These are phyloP conservation scores for Dinocampus coccinellae DNA, from an alignment of 2,888 invertebrate genomes.

Conservation along the genomic window DNA sequence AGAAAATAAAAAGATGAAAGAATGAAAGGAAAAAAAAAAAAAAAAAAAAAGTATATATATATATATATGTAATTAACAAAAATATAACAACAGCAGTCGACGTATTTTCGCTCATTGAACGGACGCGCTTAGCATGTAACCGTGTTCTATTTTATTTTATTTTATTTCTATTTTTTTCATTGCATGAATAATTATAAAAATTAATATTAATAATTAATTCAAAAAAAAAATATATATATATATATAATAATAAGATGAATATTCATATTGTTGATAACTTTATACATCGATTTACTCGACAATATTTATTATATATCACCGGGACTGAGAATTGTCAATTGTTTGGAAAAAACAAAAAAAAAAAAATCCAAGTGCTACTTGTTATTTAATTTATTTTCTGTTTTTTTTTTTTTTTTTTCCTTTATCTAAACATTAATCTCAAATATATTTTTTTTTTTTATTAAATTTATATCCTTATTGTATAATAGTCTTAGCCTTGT, in stretches of 20 bases:
- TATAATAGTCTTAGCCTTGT: conserved; percentile 27
- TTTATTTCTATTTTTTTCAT: conserved; percentile 50
- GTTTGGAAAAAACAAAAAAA: too few relatives aligned
- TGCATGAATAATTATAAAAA: conserved; percentile 51
- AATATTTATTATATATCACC: conserved; percentile 47
- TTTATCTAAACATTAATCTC: conserved; percentile 28
- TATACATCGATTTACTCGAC: conserved; percentile 54
- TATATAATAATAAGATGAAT: conserved; percentile 36
- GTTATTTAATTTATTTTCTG: conserved; percentile 13
- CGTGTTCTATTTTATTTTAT: conserved; percentile 50
- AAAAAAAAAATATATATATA: conserved; percentile 45
- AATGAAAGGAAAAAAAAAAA: too few relatives aligned
- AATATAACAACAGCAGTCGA: conserved; percentile 67
- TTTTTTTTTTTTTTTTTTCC: conserved; percentile 17
- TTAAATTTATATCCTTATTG: background rate
- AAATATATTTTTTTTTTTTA: too few relatives aligned
- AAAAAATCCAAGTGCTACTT: conserved; percentile 38
- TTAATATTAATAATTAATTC: conserved; percentile 26
- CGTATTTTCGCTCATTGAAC: conserved; percentile 54
- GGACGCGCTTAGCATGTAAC: conserved; percentile 51
- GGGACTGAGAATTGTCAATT: conserved; percentile 39
- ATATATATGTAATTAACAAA: too few relatives aligned
- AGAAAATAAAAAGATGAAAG: too few relatives aligned
- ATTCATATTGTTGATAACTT: conserved; percentile 49
- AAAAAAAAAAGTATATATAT: conserved; percentile 58